phyloP scores from a whole-genome alignment of 1,140 invertebrate genomes.

The Choristoneura fumiferana region DNA sequence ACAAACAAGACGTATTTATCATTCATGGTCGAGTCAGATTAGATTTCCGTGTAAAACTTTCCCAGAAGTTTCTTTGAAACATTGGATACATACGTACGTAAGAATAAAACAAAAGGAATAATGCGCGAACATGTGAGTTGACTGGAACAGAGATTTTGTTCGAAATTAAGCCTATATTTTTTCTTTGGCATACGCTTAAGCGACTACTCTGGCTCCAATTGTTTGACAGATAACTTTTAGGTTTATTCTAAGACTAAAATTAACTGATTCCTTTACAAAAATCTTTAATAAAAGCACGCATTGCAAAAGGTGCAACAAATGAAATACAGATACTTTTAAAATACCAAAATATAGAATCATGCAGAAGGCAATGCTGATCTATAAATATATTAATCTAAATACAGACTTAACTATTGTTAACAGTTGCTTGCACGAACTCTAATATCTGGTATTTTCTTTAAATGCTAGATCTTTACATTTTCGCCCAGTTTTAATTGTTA shows the following conservation, averaged over 20 bases:
- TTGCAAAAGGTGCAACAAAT: slow-evolving; percentile 12
- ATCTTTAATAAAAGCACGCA: slow-evolving; percentile 5
- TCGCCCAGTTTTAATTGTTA: too few species aligned
- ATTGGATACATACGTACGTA: background rate
- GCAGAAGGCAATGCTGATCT: slow-evolving; percentile 50
- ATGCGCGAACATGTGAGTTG: slow-evolving; percentile 4
- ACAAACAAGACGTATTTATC: slow-evolving; percentile 18
- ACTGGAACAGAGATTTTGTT: slow-evolving; percentile 9
- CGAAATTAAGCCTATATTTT: slow-evolving; percentile 26
- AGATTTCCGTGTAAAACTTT: slow-evolving; percentile 9
- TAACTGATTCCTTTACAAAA: background rate
- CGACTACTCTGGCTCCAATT: slow-evolving; percentile 8
- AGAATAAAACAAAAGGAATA: background rate
- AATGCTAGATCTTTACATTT: too few species aligned
- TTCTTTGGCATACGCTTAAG: slow-evolving; percentile 27
- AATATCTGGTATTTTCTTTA: background rate
- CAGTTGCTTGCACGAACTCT: slow-evolving; percentile 1
- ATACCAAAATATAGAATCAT: slow-evolving; percentile 21
- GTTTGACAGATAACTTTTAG: background rate
- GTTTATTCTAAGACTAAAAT: background rate
- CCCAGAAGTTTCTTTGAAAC: background rate
- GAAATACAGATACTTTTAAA: slow-evolving; percentile 19
- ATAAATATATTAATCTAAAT: slow-evolving; percentile 50
- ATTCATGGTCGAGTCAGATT: slow-evolving; percentile 6
- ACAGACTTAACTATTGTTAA: slow-evolving; percentile 48